Percentiles rank a stretch among this genome's conserved stretches.
phyloP scores from a whole-genome alignment of 2,797 vertebrate genomes.

The Squalus acanthias region DNA sequence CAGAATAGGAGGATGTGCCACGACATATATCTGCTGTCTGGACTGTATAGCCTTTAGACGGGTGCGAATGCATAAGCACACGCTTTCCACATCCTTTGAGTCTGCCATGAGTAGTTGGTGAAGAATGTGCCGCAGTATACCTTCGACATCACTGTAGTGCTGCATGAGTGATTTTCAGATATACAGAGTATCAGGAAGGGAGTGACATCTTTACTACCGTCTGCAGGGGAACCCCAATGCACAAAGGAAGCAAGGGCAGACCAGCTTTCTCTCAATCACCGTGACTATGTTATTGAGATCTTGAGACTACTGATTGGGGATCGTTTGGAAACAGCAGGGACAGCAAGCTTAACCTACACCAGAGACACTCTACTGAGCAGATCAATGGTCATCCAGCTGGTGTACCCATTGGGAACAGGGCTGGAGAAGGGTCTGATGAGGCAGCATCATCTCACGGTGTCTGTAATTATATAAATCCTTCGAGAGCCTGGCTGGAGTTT shows the following conservation, averaged over 20 bases:
- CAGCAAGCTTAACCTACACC: background rate
- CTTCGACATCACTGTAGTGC: background rate
- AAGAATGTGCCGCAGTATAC: background rate
- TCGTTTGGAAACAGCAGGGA: background rate
- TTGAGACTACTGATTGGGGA: background rate
- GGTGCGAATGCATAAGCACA: background rate
- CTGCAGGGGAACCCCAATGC: background rate
- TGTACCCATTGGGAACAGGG: background rate
- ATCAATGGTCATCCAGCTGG: background rate
- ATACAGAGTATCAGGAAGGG: background rate
- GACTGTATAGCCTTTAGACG: background rate
- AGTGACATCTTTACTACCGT: background rate
- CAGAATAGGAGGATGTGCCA: background rate
- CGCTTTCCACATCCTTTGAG: background rate
- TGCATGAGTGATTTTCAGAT: background rate
- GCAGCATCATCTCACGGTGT: background rate
- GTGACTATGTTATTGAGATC: background rate
- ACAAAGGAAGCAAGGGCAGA: background rate
- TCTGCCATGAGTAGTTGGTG: background rate
- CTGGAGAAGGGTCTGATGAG: background rate
- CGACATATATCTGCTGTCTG: background rate
- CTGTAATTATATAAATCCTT: background rate
- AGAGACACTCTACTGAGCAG: background rate
- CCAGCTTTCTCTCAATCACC: background rate
- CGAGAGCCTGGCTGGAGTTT: background rate